Base-by-base conservation (phyloP, 2,797 vertebrate genomes). In the Urocyon cinereoargenteus region DNA sequence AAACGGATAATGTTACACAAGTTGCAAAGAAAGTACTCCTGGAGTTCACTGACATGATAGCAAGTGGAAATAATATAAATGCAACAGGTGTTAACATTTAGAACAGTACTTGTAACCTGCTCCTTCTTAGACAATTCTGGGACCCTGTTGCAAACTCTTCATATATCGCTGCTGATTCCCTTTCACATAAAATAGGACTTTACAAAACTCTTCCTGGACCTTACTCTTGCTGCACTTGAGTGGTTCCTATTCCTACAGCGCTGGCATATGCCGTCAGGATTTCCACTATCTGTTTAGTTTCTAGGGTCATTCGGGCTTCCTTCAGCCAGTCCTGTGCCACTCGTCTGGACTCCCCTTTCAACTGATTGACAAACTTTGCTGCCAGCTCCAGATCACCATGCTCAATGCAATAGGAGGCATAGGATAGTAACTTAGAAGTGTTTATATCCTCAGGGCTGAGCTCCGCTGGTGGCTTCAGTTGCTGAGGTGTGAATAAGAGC, bases 331-430 rank as follows among this genome's bases (percentile, higher is more conserved):
- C 99, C 75, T 99, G 99, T 0, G 99, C 99, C 97, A 99, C 99
- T 31, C 99, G 98, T 97, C 99, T 98, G 0, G 99, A 98, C 98
- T 99, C 99, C 6, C 99, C 99, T 83, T 98, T 98, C 86, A 99
- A 86, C 98, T 99, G 99, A 98, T 99, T 99, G 87, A 99, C 99
- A 75, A 99, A 99, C 95, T 99, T 99, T 1, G 99, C 99, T 0
- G 99, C 99, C 94, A 99, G 98, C 99, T 99, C 99, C 97, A 99
- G 98, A n/a, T 99, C 99, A 0, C 99, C 99, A 0, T 99, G 99
- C 93, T 99, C 99, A 13, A 99, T 98, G 98, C 99, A 99, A 64
- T 99, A 99, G 16, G 99, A 99, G 6, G 99, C 99, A 0, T 99
- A 99, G 0, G 99, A 99, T 49, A 99, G 98, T 70, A 99, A 98